These are phyloP conservation scores for Eolophus roseicapilla DNA, from an alignment of 2,113 vertebrate species.

Conservation along the genomic window DNA sequence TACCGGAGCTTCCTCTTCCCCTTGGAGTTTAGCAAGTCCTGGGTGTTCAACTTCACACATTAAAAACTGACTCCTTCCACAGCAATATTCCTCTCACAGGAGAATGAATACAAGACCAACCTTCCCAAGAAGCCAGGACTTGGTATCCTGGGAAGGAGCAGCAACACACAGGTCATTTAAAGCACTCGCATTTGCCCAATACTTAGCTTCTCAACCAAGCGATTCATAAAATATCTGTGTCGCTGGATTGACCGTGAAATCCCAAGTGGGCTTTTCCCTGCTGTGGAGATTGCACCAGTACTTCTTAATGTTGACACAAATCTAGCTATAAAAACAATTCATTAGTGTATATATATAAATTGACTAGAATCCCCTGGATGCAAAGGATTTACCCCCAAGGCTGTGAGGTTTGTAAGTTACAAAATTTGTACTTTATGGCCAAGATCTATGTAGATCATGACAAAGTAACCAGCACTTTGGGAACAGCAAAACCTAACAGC, in stretches of 20 bases:
- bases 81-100: rapidly evolving
- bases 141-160: rapidly evolving
- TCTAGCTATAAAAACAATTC: background rate
- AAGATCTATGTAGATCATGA: background rate
- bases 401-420: background rate
- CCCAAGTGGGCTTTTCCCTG: rapidly evolving
- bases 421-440: background rate
- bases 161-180: rapidly evolving
- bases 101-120: rapidly evolving
- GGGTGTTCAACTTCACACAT: rapidly evolving
- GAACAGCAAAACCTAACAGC: background rate
- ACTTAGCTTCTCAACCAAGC: rapidly evolving
- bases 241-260: rapidly evolving
- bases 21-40: rapidly evolving
- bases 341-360: background rate
- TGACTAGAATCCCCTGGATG: background rate
- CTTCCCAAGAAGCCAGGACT: background rate
- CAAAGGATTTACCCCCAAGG: background rate
- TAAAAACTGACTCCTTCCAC: background rate
- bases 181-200: rapidly evolving
- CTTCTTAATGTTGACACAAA: rapidly evolving
- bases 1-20: background rate
- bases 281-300: rapidly evolving
- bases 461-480: background rate
- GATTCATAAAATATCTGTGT: rapidly evolving